These are phyloP conservation scores for Cyphomyrmex costatus DNA, from an alignment of 1,140 invertebrate species.

Conservation along the genomic window DNA sequence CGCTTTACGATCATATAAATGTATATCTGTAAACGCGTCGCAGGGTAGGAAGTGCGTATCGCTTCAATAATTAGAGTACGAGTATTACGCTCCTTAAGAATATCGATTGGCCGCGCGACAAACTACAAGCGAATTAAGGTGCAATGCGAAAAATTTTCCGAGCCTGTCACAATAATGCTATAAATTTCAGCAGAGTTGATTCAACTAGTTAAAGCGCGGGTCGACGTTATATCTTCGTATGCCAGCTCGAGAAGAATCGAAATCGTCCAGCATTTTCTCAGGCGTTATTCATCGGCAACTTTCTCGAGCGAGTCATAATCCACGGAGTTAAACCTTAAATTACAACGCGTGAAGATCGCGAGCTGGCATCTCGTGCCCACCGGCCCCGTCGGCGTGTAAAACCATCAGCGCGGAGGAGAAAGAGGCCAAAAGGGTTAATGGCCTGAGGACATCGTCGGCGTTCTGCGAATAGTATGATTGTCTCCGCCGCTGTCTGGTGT, in stretches of 20 bases:
- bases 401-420: constrained; percentile 22
- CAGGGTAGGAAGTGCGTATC: constrained; percentile 14
- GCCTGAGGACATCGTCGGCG: constrained; percentile 33
- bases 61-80: constrained; percentile 45
- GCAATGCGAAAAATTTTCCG: neutral
- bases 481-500: constrained; percentile 24
- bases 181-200: constrained; percentile 11
- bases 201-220: neutral
- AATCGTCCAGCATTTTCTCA: neutral
- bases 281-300: constrained; percentile 3
- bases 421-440: constrained; percentile 42
- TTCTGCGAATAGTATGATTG: constrained; percentile 53
- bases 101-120: constrained; percentile 28
- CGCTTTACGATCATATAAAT: neutral
- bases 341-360: constrained; percentile 37
- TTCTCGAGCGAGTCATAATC: constrained; percentile 26
- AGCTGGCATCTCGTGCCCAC: constrained; percentile 21
- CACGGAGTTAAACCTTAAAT: constrained; percentile 23
- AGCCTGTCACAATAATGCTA: neutral
- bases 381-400: constrained; percentile 15
- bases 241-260: neutral
- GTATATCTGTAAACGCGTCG: neutral
- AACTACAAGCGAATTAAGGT: neutral
- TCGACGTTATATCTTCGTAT: neutral
- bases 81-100: constrained; percentile 18